These are phyloP conservation scores for Liopterus haemorrhoidalis DNA, from an alignment of 2,888 invertebrate species.

Conservation along the genomic window DNA sequence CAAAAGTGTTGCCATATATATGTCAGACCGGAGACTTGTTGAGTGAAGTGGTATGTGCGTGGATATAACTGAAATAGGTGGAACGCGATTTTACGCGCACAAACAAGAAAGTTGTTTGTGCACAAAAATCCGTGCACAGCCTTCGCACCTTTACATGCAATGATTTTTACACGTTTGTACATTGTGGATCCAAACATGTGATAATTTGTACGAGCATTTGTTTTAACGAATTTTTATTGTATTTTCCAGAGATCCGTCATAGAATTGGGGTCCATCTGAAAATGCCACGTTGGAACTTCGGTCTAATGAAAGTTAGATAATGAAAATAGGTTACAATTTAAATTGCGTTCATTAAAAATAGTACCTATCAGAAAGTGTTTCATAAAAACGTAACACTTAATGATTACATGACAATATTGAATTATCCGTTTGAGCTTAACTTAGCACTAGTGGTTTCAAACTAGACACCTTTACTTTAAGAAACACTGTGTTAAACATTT, in stretches of 20 bases:
- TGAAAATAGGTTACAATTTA: constrained; percentile 15
- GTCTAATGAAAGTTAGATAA: no score
- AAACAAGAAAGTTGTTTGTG: neutral
- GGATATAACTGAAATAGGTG: no score
- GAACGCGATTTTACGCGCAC: no score
- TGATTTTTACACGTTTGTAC: neutral
- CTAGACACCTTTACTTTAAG: no score
- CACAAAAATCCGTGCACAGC: neutral
- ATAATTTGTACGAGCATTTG: neutral
- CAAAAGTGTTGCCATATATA: no score
- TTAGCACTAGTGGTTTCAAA: no score
- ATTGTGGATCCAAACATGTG: neutral
- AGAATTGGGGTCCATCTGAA: no score
- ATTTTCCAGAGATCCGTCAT: constrained; percentile 20
- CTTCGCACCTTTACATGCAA: neutral
- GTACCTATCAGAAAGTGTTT: constrained; percentile 15
- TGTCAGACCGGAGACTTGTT: no score
- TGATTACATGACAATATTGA: constrained; percentile 24
- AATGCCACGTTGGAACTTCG: no score
- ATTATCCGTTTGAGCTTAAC: constrained; percentile 22
- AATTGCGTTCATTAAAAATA: constrained; percentile 18
- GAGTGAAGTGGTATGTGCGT: no score
- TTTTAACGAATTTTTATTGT: neutral
- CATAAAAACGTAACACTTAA: constrained; percentile 15
- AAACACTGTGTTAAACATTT: no score